Percentiles rank a stretch among this genome's conserved stretches.
phyloP scores from a whole-genome alignment of 2,888 invertebrate genomes.

The Dynastes tityus region DNA sequence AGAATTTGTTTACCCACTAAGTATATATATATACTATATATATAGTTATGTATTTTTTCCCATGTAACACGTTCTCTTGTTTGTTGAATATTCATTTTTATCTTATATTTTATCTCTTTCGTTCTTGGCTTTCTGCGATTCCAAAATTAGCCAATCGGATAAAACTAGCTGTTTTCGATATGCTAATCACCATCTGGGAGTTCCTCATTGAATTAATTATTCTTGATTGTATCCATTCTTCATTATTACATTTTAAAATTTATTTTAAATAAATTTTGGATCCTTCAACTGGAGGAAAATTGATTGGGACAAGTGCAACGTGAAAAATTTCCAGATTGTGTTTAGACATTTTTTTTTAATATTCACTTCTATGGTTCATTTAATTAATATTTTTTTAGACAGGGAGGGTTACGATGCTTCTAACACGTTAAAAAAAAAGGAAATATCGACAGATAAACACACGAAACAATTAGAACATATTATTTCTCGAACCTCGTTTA shows the following conservation, averaged over 20 bases:
- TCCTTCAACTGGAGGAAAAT: too few species aligned
- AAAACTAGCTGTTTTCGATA: not conserved
- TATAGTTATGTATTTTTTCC: not conserved
- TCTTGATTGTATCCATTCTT: not conserved
- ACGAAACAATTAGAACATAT: not conserved
- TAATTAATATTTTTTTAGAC: not conserved
- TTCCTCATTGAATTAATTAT: conserved; percentile 4
- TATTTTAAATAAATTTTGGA: too few species aligned
- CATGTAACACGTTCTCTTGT: not conserved
- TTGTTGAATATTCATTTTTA: not conserved
- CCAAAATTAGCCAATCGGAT: conserved; percentile 52
- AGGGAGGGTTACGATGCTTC: not conserved
- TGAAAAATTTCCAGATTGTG: too few species aligned
- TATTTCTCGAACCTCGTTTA: not conserved
- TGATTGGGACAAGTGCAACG: too few species aligned
- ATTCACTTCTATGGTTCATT: not conserved
- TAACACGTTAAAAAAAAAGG: not conserved
- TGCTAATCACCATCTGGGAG: conserved; percentile 4
- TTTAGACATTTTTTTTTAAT: too few species aligned
- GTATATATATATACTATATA: conserved; percentile 22
- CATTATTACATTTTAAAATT: too few species aligned
- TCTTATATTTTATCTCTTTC: not conserved
- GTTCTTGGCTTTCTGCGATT: conserved; percentile 2
- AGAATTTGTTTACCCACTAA: conserved; percentile 22
- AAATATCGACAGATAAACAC: conserved; percentile 1